A percentile compares a stretch with the other conserved stretches of the same genome.
phyloP scores from a whole-genome alignment of 2,888 invertebrate genomes.

The Odontocerum albicorne region DNA sequence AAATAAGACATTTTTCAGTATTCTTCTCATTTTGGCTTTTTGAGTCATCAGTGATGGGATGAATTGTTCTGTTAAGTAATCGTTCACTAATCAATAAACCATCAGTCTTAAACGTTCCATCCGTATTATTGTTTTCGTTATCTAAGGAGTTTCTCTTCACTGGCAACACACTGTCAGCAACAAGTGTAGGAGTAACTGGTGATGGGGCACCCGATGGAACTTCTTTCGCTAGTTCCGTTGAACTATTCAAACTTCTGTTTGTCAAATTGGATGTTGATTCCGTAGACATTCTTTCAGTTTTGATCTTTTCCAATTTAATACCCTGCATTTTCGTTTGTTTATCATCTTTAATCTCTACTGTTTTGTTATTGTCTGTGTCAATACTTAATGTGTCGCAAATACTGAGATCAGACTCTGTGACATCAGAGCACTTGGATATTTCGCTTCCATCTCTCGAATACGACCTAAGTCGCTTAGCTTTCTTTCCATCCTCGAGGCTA shows the following conservation, averaged over 20 bases:
- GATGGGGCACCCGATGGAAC: neutral
- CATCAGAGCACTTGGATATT: conserved; percentile 62
- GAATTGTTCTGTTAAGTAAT: conserved; percentile 18
- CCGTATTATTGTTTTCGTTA: conserved; percentile 33
- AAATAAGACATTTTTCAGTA: conserved; percentile 60
- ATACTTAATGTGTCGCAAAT: conserved; percentile 47
- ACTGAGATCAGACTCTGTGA: conserved; percentile 65
- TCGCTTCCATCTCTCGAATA: conserved; percentile 61
- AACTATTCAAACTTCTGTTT: neutral
- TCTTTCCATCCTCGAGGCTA: conserved; percentile 51
- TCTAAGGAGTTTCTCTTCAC: conserved; percentile 24
- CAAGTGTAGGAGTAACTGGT: neutral
- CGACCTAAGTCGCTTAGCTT: conserved; percentile 53
- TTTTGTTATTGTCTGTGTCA: conserved; percentile 22
- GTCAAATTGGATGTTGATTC: conserved; percentile 1
- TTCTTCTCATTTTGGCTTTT: conserved; percentile 47
- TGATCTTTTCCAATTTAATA: conserved; percentile 9
- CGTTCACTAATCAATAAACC: conserved; percentile 17
- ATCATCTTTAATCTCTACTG: conserved; percentile 17
- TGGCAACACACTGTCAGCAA: conserved; percentile 27
- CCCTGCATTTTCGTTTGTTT: conserved; percentile 4
- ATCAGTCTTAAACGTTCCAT: conserved; percentile 28
- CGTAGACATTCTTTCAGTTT: conserved; percentile 12
- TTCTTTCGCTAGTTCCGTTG: conserved; percentile 1
- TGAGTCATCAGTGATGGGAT: conserved; percentile 41